Conservation (phyloP, 2,888 invertebrate genomes). For the Dasypolia templi region DNA sequence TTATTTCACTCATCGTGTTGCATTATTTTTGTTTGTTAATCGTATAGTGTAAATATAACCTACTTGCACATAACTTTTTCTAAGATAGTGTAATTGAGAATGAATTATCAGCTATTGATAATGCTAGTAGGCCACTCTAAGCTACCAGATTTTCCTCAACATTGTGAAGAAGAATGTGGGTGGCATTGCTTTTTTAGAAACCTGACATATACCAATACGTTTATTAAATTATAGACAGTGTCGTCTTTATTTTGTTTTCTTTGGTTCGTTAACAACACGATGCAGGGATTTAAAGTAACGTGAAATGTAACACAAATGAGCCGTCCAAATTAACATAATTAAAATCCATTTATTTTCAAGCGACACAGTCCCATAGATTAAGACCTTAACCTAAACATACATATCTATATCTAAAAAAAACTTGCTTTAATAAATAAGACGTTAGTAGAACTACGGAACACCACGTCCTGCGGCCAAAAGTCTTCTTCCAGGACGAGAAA, state of each 20-base stretch:
- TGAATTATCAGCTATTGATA: slow-evolving; percentile 47
- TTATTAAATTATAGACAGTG: not conserved
- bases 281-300: not conserved
- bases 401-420: no score
- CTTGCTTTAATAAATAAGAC: no score
- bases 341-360: no score
- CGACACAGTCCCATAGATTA: no score
- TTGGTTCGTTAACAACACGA: no score
- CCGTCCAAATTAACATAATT: no score
- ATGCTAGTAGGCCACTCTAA: slow-evolving; percentile 6
- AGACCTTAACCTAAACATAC: no score
- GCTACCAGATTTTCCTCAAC: not conserved
- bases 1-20: not conserved
- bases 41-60: slow-evolving; percentile 26
- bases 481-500: no score
- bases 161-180: no score
- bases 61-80: slow-evolving; percentile 28
- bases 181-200: not conserved
- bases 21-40: slow-evolving; percentile 7
- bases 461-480: no score
- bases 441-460: no score
- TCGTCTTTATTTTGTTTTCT: not conserved
- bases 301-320: not conserved
- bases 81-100: slow-evolving; percentile 47
- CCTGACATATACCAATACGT: not conserved